phyloP scores from a whole-genome alignment of 2,797 vertebrate species.

The Enteromius paludinosus region DNA sequence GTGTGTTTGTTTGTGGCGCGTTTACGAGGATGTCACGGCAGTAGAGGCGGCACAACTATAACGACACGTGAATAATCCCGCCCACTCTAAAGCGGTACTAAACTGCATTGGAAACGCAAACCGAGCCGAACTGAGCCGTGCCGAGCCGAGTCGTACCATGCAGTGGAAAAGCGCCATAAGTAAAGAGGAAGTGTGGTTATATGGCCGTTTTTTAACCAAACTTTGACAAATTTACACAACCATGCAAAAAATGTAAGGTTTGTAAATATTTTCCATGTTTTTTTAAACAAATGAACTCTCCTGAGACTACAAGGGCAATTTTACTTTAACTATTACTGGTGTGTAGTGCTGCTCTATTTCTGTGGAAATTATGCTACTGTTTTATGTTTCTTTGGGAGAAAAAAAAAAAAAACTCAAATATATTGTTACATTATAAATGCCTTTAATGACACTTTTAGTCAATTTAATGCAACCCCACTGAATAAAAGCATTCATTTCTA shows the following conservation, averaged over 20 bases:
- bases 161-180: no score
- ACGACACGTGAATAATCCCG: no score
- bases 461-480: not conserved
- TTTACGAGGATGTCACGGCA: no score
- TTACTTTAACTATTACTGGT: not conserved
- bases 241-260: not conserved
- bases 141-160: no score
- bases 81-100: no score
- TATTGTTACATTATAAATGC: not conserved
- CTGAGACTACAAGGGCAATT: not conserved
- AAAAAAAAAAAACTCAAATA: not conserved
- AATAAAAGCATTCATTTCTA: not conserved
- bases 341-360: not conserved
- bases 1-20: no score
- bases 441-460: not conserved
- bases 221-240: not conserved
- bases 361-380: not conserved
- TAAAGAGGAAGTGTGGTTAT: not conserved
- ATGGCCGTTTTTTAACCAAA: not conserved
- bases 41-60: no score
- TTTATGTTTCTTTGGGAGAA: not conserved
- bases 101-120: no score
- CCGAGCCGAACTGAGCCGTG: no score
- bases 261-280: not conserved
- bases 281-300: not conserved